Evolutionary conservation across 2,113 vertebrate species (phyloP).

Genomic region (Engystomops pustulosus): DNA sequence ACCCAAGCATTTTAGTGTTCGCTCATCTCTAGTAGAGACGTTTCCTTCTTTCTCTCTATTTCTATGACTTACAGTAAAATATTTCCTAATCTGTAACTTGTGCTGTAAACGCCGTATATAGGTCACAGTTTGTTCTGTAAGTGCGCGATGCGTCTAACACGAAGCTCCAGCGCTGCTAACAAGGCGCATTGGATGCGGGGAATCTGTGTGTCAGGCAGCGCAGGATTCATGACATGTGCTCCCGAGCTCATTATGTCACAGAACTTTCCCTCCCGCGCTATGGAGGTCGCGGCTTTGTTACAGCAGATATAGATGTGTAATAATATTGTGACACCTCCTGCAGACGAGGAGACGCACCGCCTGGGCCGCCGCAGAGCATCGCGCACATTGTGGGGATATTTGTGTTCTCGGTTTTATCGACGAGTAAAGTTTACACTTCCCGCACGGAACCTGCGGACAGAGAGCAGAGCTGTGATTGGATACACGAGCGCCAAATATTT

Average conservation of each 20-base stretch:
- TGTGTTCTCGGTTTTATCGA: neutral
- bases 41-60: neutral
- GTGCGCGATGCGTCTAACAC: neutral
- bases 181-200: neutral
- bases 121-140: slow-evolving; percentile 24
- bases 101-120: neutral
- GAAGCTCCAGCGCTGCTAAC: neutral
- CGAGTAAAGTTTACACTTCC: neutral
- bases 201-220: neutral
- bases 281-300: neutral
- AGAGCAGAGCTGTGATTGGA: neutral
- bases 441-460: neutral
- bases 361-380: neutral
- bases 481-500: neutral
- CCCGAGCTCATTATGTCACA: slow-evolving; percentile 22
- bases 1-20: too few relatives aligned
- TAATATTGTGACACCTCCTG: neutral
- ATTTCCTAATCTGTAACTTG: neutral
- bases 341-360: neutral
- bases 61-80: neutral
- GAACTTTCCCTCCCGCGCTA: neutral
- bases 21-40: neutral
- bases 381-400: neutral
- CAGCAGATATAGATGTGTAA: neutral
- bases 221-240: slow-evolving; percentile 25